Evolutionary conservation across 2,113 vertebrate genomes (phyloP).

Genomic region (Prunella himalayana): DNA sequence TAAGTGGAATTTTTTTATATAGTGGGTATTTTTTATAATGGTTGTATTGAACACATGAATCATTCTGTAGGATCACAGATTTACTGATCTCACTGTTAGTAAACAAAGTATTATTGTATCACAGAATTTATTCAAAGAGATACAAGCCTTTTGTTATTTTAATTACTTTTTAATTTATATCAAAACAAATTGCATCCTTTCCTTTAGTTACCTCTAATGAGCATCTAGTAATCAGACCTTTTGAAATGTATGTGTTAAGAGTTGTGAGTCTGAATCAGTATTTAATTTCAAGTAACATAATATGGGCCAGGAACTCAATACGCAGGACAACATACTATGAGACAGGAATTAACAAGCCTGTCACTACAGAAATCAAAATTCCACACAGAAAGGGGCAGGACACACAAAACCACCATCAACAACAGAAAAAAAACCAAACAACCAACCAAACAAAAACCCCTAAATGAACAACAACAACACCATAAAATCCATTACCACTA

Average conservation of each 20-base stretch:
- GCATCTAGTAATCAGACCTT: not conserved
- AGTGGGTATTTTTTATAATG: not conserved
- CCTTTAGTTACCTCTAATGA: not conserved
- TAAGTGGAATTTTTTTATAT: too few relatives aligned
- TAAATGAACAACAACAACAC: not conserved
- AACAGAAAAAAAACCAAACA: not conserved
- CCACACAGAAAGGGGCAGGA: not conserved
- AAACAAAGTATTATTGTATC: not conserved
- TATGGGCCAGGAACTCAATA: not conserved
- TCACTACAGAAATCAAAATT: not conserved
- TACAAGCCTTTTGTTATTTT: not conserved
- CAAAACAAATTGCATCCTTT: not conserved
- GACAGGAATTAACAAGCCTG: not conserved
- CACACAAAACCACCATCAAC: not conserved
- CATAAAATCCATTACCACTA: slow-evolving; percentile 43
- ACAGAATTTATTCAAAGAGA: not conserved
- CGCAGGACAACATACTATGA: not conserved
- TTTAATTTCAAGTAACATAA: not conserved
- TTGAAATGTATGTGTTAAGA: not conserved
- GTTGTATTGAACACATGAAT: not conserved
- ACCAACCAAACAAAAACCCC: not conserved
- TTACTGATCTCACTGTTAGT: not conserved
- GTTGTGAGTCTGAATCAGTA: not conserved
- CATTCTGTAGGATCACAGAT: not conserved
- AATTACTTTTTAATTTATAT: not conserved